These are phyloP conservation scores for Pantherophis vulpinus DNA, from an alignment of 2,797 vertebrate genomes.

Conservation along the genomic window DNA sequence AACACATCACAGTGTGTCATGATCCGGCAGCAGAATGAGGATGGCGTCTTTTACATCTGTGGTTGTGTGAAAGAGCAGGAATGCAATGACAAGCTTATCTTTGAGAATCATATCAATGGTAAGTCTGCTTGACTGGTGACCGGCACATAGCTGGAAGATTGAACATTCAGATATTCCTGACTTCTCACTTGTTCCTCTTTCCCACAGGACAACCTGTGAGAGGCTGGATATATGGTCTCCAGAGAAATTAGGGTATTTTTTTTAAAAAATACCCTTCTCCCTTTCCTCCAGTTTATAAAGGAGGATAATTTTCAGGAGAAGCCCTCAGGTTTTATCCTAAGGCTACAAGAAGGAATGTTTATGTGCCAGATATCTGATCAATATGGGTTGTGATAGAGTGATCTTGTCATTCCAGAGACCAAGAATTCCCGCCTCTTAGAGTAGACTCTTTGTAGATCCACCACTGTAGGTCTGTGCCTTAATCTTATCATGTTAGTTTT, in stretches of 20 bases:
- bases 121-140: not conserved
- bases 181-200: not conserved
- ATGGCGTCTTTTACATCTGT: slow-evolving; percentile 76
- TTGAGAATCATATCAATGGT: slow-evolving; percentile 82
- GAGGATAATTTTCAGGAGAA: slow-evolving; percentile 11
- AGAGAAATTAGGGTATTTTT: slow-evolving; percentile 26
- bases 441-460: not conserved
- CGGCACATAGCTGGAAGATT: fast-evolving
- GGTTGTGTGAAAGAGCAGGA: slow-evolving; percentile 83
- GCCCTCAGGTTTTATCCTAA: not conserved
- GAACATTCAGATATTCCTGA: fast-evolving
- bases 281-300: not conserved
- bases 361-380: not conserved
- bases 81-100: slow-evolving; percentile 87
- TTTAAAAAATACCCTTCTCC: not conserved
- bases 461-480: not conserved
- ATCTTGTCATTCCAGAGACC: not conserved
- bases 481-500: not conserved
- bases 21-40: slow-evolving; percentile 72
- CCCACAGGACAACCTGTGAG: not conserved
- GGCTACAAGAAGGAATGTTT: not conserved
- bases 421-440: not conserved
- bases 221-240: not conserved
- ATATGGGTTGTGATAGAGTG: not conserved
- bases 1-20: slow-evolving; percentile 82